These are phyloP conservation scores for Smittia aterrima DNA, from an alignment of 2,888 invertebrate genomes.

Conservation along the genomic window DNA sequence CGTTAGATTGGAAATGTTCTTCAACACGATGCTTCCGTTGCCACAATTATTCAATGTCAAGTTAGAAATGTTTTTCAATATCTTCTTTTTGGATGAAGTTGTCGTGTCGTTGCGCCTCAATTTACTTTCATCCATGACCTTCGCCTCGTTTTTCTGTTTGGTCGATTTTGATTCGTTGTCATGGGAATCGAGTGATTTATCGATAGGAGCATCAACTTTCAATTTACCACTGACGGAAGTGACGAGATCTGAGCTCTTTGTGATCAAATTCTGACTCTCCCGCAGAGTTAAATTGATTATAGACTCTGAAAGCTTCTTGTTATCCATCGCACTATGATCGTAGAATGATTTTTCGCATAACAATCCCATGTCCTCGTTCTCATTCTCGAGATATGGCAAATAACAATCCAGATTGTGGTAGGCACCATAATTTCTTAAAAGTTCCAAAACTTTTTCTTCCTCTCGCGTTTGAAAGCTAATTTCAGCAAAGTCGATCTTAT, in stretches of 20 bases:
- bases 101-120: slow-evolving; percentile 8
- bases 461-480: not conserved
- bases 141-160: slow-evolving; percentile 23
- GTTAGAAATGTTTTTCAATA: slow-evolving; percentile 52
- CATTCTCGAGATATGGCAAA: slow-evolving; percentile 1
- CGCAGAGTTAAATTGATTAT: slow-evolving; percentile 53
- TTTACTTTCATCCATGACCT: slow-evolving; percentile 25
- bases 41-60: slow-evolving; percentile 50
- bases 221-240: slow-evolving; percentile 16
- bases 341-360: not conserved
- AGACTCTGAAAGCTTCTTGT: slow-evolving; percentile 50
- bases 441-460: not conserved
- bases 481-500: slow-evolving; percentile 13
- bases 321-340: slow-evolving; percentile 42
- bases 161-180: slow-evolving; percentile 20
- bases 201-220: not conserved
- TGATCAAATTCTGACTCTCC: slow-evolving; percentile 53
- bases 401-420: slow-evolving; percentile 28
- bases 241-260: slow-evolving; percentile 44
- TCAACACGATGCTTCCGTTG: slow-evolving; percentile 17
- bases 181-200: not conserved
- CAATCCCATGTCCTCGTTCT: not conserved
- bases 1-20: slow-evolving; percentile 32
- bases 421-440: slow-evolving; percentile 19
- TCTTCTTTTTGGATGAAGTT: slow-evolving; percentile 43